Conservation (phyloP, 2,888 invertebrate species). For the Mesorhabditis sp. region DNA sequence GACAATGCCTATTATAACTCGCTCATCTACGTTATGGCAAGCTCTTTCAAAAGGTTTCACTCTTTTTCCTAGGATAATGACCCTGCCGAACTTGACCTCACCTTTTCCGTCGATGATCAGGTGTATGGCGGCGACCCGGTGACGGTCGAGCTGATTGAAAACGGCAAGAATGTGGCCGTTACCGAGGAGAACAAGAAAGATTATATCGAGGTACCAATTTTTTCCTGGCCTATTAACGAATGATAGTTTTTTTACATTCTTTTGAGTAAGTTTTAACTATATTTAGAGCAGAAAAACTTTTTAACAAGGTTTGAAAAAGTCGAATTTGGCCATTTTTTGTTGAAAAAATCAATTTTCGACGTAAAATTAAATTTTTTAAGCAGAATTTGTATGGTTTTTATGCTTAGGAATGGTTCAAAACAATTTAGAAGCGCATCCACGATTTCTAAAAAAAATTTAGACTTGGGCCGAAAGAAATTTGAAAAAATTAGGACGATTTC, state of each 20-base stretch:
- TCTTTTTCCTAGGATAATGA: slow-evolving; percentile 32
- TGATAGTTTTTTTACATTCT: no score
- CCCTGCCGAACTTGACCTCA: slow-evolving; percentile 85
- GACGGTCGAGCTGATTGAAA: slow-evolving; percentile 82
- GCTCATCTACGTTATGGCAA: slow-evolving; percentile 77
- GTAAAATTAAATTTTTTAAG: no score
- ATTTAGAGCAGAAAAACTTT: no score
- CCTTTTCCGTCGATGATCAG: slow-evolving; percentile 93
- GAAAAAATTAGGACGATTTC: slow-evolving; percentile 65
- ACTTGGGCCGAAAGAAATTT: background rate
- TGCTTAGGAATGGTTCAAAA: no score
- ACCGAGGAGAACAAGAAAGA: slow-evolving; percentile 92
- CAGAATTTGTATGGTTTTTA: no score
- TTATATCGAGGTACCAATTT: slow-evolving; percentile 72
- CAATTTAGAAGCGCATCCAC: background rate
- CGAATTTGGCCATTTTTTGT: no score
- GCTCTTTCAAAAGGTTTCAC: slow-evolving; percentile 73
- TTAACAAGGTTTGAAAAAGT: no score
- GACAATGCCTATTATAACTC: slow-evolving; percentile 98
- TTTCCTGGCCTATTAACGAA: no score
- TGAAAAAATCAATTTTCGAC: no score
- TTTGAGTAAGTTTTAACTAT: no score
- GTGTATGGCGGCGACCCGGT: slow-evolving; percentile 84
- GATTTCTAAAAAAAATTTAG: background rate
- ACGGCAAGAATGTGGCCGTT: slow-evolving; percentile 78